phyloP scores from a whole-genome alignment of 2,113 vertebrate genomes.

The Probosciger aterrimus region DNA sequence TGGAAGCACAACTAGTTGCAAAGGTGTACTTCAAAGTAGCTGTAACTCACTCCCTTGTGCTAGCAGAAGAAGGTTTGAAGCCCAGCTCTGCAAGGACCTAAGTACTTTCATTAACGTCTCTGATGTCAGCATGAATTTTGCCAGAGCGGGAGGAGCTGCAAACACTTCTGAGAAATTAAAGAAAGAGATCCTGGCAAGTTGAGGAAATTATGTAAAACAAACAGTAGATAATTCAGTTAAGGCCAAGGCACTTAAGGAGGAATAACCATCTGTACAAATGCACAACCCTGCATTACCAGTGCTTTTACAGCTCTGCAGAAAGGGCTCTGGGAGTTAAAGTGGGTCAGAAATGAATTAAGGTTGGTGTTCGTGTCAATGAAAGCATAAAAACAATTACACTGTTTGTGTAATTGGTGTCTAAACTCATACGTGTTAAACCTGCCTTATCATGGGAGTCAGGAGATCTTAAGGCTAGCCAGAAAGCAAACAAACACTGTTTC shows the following conservation, averaged over 20 bases:
- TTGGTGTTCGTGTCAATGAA: background rate
- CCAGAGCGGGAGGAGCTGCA: background rate
- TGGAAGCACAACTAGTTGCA: fast-evolving
- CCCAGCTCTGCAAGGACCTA: background rate
- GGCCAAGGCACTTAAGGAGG: background rate
- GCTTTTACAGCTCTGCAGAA: background rate
- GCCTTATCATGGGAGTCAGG: background rate
- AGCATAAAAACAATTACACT: background rate
- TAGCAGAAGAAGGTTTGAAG: background rate
- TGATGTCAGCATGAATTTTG: background rate
- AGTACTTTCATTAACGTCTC: background rate
- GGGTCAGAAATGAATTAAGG: background rate
- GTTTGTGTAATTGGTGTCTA: background rate
- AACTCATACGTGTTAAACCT: background rate
- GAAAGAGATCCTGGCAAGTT: background rate
- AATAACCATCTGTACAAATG: background rate
- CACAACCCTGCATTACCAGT: background rate
- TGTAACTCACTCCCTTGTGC: background rate
- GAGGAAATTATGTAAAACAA: background rate
- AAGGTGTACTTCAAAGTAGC: background rate
- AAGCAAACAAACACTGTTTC: background rate
- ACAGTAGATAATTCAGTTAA: background rate
- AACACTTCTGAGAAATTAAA: background rate
- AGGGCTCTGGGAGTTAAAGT: background rate
- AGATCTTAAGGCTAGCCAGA: background rate